Percentiles rank a stretch among this genome's conserved stretches.
These are phyloP conservation scores for Cossypha polioptera DNA, from an alignment of 2,797 vertebrate species.

Conservation along the genomic window DNA sequence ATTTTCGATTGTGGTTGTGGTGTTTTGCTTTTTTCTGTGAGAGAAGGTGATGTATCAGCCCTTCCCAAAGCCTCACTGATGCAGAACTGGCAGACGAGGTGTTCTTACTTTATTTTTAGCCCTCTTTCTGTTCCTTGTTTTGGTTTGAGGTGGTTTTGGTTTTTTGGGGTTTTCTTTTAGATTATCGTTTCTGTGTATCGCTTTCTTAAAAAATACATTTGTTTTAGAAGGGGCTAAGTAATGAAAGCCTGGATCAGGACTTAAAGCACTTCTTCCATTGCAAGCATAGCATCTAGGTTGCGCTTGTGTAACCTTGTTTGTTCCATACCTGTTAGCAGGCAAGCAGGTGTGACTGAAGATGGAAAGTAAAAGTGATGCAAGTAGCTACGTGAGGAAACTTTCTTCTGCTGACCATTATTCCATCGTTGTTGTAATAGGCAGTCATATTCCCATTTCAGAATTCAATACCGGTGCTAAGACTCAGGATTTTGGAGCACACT, in stretches of 20 bases:
- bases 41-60: too few species aligned
- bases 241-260: fast-evolving
- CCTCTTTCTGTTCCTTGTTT: background rate
- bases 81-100: background rate
- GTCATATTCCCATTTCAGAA: background rate
- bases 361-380: background rate
- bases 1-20: background rate
- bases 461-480: background rate
- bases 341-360: background rate
- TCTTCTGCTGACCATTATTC: background rate
- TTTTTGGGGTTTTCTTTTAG: background rate
- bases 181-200: fast-evolving
- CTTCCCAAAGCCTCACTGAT: background rate
- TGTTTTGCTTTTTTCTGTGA: background rate
- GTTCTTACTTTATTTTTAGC: background rate
- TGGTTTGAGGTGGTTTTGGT: background rate
- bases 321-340: background rate
- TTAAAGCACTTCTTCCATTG: background rate
- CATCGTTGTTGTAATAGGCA: background rate
- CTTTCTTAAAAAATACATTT: background rate
- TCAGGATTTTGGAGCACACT: background rate
- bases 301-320: background rate
- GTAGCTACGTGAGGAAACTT: background rate
- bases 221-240: background rate
- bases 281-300: background rate